Evolutionary conservation across 2,113 vertebrate species (phyloP).

Genomic region (Heteronetta atricapilla): DNA sequence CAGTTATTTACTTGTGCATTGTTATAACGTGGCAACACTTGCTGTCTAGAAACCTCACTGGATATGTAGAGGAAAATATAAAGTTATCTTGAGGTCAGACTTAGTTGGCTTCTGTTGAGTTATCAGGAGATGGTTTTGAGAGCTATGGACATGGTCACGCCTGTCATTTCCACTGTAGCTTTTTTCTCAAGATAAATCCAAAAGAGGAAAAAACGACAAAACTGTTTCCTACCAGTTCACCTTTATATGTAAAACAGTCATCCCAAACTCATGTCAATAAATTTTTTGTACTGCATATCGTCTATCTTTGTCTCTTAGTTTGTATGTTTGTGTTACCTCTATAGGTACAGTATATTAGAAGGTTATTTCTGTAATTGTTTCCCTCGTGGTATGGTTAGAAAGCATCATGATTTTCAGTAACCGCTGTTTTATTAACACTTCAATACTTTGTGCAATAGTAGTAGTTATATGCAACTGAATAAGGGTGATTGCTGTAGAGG

Average conservation of each 20-base stretch:
- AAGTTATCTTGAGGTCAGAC: background rate
- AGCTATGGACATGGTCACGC: background rate
- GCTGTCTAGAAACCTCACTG: background rate
- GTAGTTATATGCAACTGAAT: background rate
- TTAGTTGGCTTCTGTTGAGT: background rate
- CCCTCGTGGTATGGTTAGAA: background rate
- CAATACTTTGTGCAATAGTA: background rate
- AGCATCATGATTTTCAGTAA: background rate
- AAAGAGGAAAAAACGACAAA: background rate
- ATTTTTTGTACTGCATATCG: constrained; percentile 55
- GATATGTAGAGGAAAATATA: background rate
- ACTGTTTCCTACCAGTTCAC: background rate
- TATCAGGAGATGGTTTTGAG: background rate
- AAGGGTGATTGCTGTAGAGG: background rate
- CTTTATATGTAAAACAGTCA: constrained; percentile 30
- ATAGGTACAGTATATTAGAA: background rate
- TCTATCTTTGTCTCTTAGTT: constrained; percentile 1
- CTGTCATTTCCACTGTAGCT: background rate
- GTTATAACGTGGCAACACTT: rapidly evolving
- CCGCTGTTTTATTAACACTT: background rate
- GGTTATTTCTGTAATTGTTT: background rate
- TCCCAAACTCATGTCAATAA: constrained; percentile 65
- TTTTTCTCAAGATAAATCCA: background rate
- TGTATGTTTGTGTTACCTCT: background rate
- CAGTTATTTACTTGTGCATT: background rate